Conservation (phyloP, 2,888 invertebrate genomes). For the Leucophora obtusa region DNA sequence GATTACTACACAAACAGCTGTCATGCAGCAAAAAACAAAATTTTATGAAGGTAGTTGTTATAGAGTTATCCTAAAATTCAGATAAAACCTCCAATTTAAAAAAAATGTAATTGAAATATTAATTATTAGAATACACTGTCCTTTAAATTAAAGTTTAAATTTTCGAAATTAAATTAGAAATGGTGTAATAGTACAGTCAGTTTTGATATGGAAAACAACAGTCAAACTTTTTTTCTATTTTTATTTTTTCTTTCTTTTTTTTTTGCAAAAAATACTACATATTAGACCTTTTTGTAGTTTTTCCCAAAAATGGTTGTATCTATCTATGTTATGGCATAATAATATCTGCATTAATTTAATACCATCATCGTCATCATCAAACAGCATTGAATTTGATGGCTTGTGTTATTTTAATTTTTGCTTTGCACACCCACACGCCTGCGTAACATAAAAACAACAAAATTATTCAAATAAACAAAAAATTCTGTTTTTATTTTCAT, state of each 20-base stretch:
- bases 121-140: too few species aligned
- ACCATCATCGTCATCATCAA: constrained; percentile 35
- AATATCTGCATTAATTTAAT: constrained; percentile 56
- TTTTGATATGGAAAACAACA: too few species aligned
- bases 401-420: not conserved
- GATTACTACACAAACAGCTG: too few species aligned
- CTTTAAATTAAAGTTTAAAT: too few species aligned
- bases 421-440: constrained; percentile 54
- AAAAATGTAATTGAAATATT: too few species aligned
- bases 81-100: too few species aligned
- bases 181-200: too few species aligned
- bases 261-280: constrained; percentile 31
- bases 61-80: too few species aligned
- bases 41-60: too few species aligned
- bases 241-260: too few species aligned
- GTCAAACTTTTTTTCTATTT: constrained; percentile 15
- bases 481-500: constrained; percentile 29
- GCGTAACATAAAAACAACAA: constrained; percentile 46
- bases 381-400: constrained; percentile 50
- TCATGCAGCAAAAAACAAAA: too few species aligned
- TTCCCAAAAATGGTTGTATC: constrained; percentile 71
- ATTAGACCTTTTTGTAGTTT: constrained; percentile 44
- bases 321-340: constrained; percentile 72
- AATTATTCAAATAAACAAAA: constrained; percentile 31
- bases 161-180: not conserved